Percentiles rank a stretch among this genome's conserved stretches.
Evolutionary conservation across 2,797 vertebrate genomes (phyloP).

Genomic region (Dromococcyx pavoninus): DNA sequence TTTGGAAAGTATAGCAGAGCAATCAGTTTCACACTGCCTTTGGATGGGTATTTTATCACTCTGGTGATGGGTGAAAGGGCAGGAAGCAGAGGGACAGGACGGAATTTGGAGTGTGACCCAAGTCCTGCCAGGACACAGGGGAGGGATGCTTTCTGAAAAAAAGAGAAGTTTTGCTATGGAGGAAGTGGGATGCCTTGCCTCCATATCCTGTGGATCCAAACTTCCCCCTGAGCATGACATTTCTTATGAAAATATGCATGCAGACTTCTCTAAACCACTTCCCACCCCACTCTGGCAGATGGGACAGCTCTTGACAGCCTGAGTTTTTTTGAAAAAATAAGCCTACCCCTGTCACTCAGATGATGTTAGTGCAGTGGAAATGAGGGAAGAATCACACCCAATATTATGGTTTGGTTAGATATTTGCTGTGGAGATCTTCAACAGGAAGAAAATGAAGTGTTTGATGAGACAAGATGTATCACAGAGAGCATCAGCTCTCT

Average conservation of each 20-base stretch:
- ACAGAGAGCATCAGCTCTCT: neutral
- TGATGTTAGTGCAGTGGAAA: neutral
- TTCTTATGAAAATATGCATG: constrained; percentile 44
- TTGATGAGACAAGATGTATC: neutral
- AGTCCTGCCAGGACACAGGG: constrained; percentile 56
- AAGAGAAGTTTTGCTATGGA: constrained; percentile 60
- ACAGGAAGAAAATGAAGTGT: neutral
- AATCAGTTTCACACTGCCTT: neutral
- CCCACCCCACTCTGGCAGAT: neutral
- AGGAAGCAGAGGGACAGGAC: constrained; percentile 71
- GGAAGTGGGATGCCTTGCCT: constrained; percentile 62
- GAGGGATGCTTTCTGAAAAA: constrained; percentile 21
- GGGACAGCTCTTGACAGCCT: neutral
- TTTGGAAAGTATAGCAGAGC: constrained; percentile 6
- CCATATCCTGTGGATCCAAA: constrained; percentile 66
- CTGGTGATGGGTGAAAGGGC: constrained; percentile 67
- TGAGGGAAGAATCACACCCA: neutral
- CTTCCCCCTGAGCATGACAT: constrained; percentile 53
- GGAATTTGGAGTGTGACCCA: constrained; percentile 54
- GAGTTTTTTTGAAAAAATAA: neutral
- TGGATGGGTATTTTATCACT: neutral
- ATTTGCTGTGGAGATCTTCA: neutral
- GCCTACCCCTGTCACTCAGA: neutral
- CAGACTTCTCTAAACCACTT: constrained; percentile 54
- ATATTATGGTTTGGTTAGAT: neutral